Evolutionary conservation across 2,797 vertebrate genomes (phyloP), one percentile per base, ranked within the genome.

Genomic region (Cottoperca gobio): DNA sequence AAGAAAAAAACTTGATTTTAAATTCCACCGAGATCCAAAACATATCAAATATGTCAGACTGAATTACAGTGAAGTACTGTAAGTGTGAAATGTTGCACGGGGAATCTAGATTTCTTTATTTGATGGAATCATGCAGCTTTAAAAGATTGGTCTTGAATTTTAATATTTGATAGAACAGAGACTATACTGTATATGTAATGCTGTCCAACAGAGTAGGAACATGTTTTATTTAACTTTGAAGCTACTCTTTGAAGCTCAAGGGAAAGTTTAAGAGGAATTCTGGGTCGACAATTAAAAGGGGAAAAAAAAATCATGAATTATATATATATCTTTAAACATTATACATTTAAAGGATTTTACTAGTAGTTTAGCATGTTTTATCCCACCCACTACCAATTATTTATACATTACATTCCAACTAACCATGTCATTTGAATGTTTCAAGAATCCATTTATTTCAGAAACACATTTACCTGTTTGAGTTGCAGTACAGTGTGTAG

Each of bases 211-310:
- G 66, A 61, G 73, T 49, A 54, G 26, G 49, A 21, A 37, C 49
- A 76, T 69, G 78, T 82, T 81, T 81, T 55, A 77, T 77, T 71
- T 46, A 75, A 73, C 61, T 81, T 31, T 72, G 17, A 76, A 64
- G 70, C 26, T 31, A 5, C 74, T 73, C 72, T 71, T 68, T 76
- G 53, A 65, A 74, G 78, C 86, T 81, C 35, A 4, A 9, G 67
- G 78, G 70, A 70, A 48, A 42, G 48, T 65, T 58, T 43, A 45
- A 76, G 53, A 61, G 68, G 54, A 73, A 64, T 42, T 55, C 14
- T 19, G 39, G n/a, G 50, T 17, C 14, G 67, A 67, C 21, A 21
- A 60, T 73, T 39, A 61, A 79, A 31, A 35, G n/a, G 28, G 37
- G 35, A 2, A 24, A 16, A 24, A 24, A 19, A 19, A n/a, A 8